Evolutionary conservation across 2,797 vertebrate genomes (phyloP).

Genomic region (Odontamblyopus rebecca): DNA sequence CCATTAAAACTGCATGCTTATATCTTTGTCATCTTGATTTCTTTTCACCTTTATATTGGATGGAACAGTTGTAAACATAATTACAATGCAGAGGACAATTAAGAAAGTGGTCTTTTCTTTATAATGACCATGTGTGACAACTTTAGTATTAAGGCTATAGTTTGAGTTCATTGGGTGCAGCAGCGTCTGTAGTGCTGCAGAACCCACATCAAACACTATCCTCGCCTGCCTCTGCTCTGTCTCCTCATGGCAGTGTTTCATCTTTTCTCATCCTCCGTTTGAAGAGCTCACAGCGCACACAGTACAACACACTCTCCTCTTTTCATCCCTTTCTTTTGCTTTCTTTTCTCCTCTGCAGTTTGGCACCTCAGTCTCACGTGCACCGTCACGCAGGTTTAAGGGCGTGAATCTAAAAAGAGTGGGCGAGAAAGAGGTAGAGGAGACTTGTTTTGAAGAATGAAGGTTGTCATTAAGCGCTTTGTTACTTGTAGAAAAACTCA

Average conservation of each 20-base stretch:
- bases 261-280: slow-evolving; percentile 17
- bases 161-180: slow-evolving; percentile 56
- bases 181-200: slow-evolving; percentile 27
- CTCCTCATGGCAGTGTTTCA: slow-evolving; percentile 19
- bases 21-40: no score
- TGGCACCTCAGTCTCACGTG: slow-evolving; percentile 37
- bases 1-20: no score
- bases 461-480: slow-evolving; percentile 61
- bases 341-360: slow-evolving; percentile 25
- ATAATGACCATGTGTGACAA: background rate
- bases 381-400: slow-evolving; percentile 33
- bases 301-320: slow-evolving; percentile 6
- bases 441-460: slow-evolving; percentile 58
- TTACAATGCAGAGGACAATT: no score
- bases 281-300: slow-evolving; percentile 34
- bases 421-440: slow-evolving; percentile 13
- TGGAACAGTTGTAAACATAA: no score
- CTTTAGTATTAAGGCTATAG: slow-evolving; percentile 14
- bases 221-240: slow-evolving; percentile 46
- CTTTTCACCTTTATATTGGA: no score
- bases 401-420: slow-evolving; percentile 46
- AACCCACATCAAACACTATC: slow-evolving; percentile 70
- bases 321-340: slow-evolving; percentile 48
- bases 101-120: background rate
- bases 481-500: slow-evolving; percentile 37